Conservation (phyloP, 2,797 vertebrate species). For the Mormyrops boulengeri region DNA sequence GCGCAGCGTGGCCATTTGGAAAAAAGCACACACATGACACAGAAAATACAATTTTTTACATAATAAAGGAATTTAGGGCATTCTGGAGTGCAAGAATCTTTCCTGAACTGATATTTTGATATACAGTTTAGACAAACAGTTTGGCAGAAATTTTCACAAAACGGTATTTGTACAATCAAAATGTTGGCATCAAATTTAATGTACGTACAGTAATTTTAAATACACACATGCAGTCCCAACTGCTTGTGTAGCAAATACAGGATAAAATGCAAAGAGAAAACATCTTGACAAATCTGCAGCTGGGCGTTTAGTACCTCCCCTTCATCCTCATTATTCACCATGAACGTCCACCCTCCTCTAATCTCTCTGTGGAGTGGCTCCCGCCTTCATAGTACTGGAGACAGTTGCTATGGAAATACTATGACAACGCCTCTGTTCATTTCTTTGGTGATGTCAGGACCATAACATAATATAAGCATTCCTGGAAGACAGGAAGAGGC, state of each 20-base stretch:
- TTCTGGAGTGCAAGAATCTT: not conserved
- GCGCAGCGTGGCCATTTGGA: not conserved
- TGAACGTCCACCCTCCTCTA: conserved; percentile 15
- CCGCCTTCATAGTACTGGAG: conserved; percentile 25
- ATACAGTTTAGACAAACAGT: not conserved
- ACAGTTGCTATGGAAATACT: conserved; percentile 26
- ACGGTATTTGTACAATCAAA: not conserved
- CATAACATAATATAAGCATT: not conserved
- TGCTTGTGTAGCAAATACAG: not conserved
- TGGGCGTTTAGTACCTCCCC: conserved; percentile 14
- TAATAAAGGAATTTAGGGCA: not conserved
- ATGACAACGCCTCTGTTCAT: conserved; percentile 28
- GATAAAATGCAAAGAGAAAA: conserved; percentile 18
- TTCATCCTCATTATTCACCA: conserved; percentile 19
- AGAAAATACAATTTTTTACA: not conserved
- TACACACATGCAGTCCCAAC: not conserved
- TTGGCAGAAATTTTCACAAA: not conserved
- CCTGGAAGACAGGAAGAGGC: not conserved
- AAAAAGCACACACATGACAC: not conserved
- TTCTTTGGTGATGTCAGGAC: conserved; percentile 18
- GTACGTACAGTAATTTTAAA: not conserved
- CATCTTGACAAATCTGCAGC: not conserved
- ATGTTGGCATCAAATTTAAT: not conserved
- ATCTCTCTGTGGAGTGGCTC: conserved; percentile 26
- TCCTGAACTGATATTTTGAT: not conserved